phyloP scores from a whole-genome alignment of 2,113 vertebrate species.

The Eidolon helvum region DNA sequence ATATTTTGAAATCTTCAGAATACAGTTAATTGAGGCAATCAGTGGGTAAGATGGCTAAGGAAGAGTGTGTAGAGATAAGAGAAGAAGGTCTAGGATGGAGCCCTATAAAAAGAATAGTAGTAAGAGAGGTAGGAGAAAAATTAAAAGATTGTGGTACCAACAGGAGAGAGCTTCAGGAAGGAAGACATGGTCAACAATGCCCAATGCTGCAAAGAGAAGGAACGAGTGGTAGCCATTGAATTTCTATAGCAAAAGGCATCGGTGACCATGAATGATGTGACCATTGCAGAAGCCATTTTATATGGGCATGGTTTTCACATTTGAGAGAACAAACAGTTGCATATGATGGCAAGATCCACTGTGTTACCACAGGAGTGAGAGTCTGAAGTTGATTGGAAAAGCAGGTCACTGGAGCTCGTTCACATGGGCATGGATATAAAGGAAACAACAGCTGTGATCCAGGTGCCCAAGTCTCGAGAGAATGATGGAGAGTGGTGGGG shows the following conservation, averaged over 20 bases:
- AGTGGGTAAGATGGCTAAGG: neutral
- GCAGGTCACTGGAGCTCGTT: neutral
- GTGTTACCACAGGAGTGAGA: neutral
- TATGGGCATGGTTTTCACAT: neutral
- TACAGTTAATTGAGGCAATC: neutral
- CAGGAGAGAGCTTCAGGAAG: neutral
- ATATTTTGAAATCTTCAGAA: neutral
- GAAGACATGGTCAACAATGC: neutral
- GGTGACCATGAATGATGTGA: neutral
- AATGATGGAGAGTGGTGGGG: neutral
- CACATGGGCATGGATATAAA: neutral
- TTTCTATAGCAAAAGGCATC: neutral
- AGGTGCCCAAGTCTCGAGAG: neutral
- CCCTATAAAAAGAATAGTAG: neutral
- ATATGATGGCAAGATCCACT: neutral
- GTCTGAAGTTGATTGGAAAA: neutral
- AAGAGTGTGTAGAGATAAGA: neutral
- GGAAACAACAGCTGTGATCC: neutral
- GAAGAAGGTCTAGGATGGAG: neutral
- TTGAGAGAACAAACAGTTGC: neutral
- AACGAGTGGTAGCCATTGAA: neutral
- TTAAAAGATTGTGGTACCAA: neutral
- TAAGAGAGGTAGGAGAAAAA: neutral
- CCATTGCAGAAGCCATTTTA: neutral
- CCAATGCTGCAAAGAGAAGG: neutral